phyloP scores from a whole-genome alignment of 2,888 invertebrate species.

The Temnothorax rugatulus region DNA sequence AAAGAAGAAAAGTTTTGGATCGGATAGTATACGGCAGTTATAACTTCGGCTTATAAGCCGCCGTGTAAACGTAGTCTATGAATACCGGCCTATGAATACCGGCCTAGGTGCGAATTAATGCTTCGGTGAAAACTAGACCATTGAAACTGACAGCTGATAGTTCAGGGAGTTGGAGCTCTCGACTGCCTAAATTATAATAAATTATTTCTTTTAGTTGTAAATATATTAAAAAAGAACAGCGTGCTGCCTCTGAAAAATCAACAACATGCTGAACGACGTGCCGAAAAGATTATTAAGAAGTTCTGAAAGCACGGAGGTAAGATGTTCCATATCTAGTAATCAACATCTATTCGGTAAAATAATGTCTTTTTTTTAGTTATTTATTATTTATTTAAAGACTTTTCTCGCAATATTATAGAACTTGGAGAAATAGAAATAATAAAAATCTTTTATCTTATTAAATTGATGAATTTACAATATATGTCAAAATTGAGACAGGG shows the following conservation, averaged over 20 bases:
- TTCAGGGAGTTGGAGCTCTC: no score
- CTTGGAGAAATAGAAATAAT: neutral
- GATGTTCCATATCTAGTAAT: neutral
- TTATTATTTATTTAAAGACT: neutral
- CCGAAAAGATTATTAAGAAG: constrained; percentile 70
- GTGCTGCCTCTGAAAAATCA: neutral
- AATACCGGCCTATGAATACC: no score
- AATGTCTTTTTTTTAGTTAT: neutral
- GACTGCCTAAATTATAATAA: neutral
- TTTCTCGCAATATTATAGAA: neutral
- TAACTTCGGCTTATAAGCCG: no score
- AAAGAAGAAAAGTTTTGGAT: no score
- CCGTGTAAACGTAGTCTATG: no score
- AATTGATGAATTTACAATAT: neutral
- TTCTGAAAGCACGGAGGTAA: constrained; percentile 76
- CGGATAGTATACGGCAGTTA: no score
- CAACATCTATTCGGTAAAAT: neutral
- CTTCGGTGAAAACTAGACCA: no score
- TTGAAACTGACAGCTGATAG: no score
- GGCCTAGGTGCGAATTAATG: no score
- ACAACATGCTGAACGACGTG: constrained; percentile 74
- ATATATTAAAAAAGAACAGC: neutral
- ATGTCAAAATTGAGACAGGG: neutral
- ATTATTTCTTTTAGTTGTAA: neutral
- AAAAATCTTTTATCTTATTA: neutral